Conservation (phyloP, 2,888 invertebrate species). For the Epicampocera succincta region DNA sequence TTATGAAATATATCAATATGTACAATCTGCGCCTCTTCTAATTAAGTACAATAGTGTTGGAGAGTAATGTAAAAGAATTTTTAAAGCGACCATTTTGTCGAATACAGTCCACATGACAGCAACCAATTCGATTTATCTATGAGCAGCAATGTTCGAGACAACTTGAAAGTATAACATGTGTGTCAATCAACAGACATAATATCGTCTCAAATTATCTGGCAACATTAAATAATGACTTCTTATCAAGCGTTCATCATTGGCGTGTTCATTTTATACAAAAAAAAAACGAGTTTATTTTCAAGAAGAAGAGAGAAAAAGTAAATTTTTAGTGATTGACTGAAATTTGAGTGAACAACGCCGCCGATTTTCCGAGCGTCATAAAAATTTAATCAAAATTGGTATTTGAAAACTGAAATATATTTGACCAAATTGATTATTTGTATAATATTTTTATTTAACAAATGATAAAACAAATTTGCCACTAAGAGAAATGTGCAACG, state of each 20-base stretch:
- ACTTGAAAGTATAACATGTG: too few species aligned
- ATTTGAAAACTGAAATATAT: slow-evolving; percentile 23
- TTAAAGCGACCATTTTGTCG: too few species aligned
- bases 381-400: slow-evolving; percentile 48
- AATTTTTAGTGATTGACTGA: slow-evolving; percentile 55
- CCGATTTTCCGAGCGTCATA: slow-evolving; percentile 49
- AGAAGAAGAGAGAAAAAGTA: slow-evolving; percentile 50
- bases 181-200: too few species aligned
- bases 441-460: neutral
- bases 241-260: slow-evolving; percentile 50
- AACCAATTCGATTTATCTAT: too few species aligned
- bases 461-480: neutral
- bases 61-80: too few species aligned
- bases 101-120: too few species aligned
- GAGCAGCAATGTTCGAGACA: too few species aligned
- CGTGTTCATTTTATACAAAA: slow-evolving; percentile 45
- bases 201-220: slow-evolving; percentile 11
- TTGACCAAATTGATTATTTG: slow-evolving; percentile 27
- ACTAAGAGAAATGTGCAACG: slow-evolving; percentile 62
- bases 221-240: slow-evolving; percentile 60
- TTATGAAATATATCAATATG: too few species aligned
- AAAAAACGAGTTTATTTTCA: slow-evolving; percentile 64
- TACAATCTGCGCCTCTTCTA: too few species aligned
- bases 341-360: slow-evolving; percentile 60
- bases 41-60: too few species aligned